Base-by-base conservation (phyloP, 2,888 invertebrate genomes). In the Athrips mouffetella region DNA sequence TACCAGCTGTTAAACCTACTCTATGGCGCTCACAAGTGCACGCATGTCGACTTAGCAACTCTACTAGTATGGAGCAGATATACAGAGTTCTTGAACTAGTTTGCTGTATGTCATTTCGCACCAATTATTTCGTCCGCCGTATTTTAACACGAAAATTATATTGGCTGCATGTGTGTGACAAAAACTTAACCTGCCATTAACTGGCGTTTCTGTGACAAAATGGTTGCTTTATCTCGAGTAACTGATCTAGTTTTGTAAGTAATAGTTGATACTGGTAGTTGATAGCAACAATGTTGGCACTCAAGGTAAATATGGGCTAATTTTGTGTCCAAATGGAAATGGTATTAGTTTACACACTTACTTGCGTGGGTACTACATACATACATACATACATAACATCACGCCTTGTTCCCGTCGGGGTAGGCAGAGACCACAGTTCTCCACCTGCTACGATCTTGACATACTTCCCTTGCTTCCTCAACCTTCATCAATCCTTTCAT, bases 11-110 rank as follows among this genome's bases (percentile, higher is more conserved):
- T 18, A 11, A 5, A 11, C 11, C 18, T 37, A 18, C 37, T 3
- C 52, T 54, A 51, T 45, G 49, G 40, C 46, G 21, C 45, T 29
- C 48, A 33, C 47, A 41, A 37, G 13, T 13, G 25, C 37, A 37
- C 37, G 37, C 37, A 37, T 18, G 37, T 18, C 21, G 21, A 37
- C 37, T 21, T 37, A 37, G 37, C 37, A 37, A 37, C 37, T 20
- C 21, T n/a, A 8, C 27, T n/a, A 37, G 37, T n/a, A n/a, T n/a
- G n/a, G n/a, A n/a, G n/a, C n/a, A n/a, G n/a, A n/a, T 37, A 21
- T 21, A 37, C 37, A 6, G 10, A 20, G 42, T 42, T 29, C 42
- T 42, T 42, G 42, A 42, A 42, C 42, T 29, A 42, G 27, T 29
- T 42, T 42, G 42, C 29, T 18, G 29, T 42, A 29, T 42, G 29